Evolutionary conservation across 1,140 invertebrate species (phyloP).

Genomic region (Solen grandis): DNA sequence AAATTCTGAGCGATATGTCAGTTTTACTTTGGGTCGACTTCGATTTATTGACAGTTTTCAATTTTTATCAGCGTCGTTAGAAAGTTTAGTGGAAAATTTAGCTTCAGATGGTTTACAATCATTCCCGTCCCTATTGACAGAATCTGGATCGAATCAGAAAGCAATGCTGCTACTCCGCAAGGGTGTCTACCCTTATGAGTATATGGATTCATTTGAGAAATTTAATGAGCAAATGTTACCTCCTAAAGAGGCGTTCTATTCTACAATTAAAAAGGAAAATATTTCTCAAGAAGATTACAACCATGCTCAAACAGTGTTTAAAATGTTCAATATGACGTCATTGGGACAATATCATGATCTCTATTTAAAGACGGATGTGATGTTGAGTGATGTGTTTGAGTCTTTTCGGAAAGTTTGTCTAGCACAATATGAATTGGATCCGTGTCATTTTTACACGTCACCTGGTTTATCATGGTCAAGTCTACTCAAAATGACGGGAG

Average conservation of each 20-base stretch:
- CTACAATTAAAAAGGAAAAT: neutral
- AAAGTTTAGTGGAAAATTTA: neutral
- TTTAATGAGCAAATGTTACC: too few relatives aligned
- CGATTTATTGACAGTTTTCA: too few relatives aligned
- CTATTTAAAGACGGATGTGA: conserved; percentile 27
- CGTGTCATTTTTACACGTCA: conserved; percentile 5
- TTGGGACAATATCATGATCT: conserved; percentile 2
- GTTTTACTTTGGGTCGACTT: too few relatives aligned
- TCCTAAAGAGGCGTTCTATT: neutral
- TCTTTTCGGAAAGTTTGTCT: conserved; percentile 6
- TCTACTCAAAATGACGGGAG: conserved; percentile 63
- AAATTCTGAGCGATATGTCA: too few relatives aligned
- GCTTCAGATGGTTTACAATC: neutral
- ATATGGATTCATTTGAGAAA: too few relatives aligned
- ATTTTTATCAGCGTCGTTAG: too few relatives aligned
- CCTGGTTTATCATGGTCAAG: conserved; percentile 63
- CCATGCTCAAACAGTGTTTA: neutral
- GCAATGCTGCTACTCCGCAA: too few relatives aligned
- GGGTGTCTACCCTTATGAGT: too few relatives aligned
- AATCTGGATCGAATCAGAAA: too few relatives aligned
- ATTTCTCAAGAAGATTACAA: too few relatives aligned
- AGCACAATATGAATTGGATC: conserved; percentile 20
- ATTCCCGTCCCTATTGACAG: neutral
- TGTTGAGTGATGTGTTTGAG: conserved; percentile 28
- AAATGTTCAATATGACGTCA: neutral